Percentiles rank a stretch among this genome's conserved stretches.
Conservation (phyloP, 1,140 invertebrate species). For the Drosophila kurseongensis region DNA sequence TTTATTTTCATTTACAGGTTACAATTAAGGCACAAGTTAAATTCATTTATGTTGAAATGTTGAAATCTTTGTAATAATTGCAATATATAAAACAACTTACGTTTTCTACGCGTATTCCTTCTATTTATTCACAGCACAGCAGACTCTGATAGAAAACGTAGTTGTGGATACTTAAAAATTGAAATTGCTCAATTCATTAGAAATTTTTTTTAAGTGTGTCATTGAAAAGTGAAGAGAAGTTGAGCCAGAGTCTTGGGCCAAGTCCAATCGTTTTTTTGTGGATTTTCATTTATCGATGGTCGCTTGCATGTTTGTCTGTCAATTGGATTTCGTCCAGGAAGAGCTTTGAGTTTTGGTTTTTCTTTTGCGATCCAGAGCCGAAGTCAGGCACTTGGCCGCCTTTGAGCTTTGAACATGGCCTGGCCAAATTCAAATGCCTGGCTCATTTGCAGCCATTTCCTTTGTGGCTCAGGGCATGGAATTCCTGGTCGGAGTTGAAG, state of each 20-base stretch:
- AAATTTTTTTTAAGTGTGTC: neutral
- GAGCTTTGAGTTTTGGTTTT: conserved; percentile 44
- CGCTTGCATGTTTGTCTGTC: conserved; percentile 57
- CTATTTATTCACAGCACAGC: too few relatives aligned
- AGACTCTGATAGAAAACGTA: too few relatives aligned
- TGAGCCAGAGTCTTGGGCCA: conserved; percentile 26
- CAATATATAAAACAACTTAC: too few relatives aligned
- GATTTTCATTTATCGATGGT: conserved; percentile 53
- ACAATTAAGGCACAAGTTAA: too few relatives aligned
- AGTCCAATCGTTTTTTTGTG: conserved; percentile 43
- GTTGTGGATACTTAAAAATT: neutral
- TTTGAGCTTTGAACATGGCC: conserved; percentile 44
- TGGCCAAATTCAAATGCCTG: conserved; percentile 35
- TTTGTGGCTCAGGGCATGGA: conserved; percentile 39
- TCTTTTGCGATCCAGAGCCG: conserved; percentile 17
- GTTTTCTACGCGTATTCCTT: too few relatives aligned
- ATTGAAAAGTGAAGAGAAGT: conserved; percentile 25
- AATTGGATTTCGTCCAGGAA: conserved; percentile 55
- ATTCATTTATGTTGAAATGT: too few relatives aligned
- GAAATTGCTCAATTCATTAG: neutral
- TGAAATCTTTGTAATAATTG: too few relatives aligned
- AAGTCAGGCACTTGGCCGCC: conserved; percentile 41
- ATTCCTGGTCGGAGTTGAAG: conserved; percentile 31
- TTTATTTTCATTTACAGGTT: too few relatives aligned
- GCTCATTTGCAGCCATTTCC: conserved; percentile 30